These are phyloP conservation scores for Xiphias gladius DNA, from an alignment of 2,113 vertebrate species.

Conservation along the genomic window DNA sequence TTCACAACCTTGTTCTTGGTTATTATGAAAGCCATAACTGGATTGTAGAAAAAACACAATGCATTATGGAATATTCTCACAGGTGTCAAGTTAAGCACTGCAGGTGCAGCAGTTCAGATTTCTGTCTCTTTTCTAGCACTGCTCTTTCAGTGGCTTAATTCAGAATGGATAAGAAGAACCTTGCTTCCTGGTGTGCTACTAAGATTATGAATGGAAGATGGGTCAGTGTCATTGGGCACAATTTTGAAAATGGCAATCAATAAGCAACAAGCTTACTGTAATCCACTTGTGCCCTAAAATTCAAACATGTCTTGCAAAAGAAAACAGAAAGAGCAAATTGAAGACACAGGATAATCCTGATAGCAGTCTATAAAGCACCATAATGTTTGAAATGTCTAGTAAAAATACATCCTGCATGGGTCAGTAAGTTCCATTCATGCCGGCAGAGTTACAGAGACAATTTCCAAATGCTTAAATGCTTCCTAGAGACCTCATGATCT, in stretches of 20 bases:
- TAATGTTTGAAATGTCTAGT: neutral
- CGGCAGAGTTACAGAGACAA: neutral
- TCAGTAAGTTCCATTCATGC: neutral
- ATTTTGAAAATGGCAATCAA: neutral
- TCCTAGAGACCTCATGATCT: neutral
- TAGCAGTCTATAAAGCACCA: neutral
- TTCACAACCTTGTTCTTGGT: slow-evolving; percentile 39
- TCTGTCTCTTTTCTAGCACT: slow-evolving; percentile 29
- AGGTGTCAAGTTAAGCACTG: slow-evolving; percentile 67
- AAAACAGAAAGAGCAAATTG: neutral
- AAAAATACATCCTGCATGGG: neutral
- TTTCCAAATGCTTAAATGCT: neutral
- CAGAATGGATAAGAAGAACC: neutral
- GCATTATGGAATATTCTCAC: slow-evolving; percentile 59
- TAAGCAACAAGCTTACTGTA: neutral
- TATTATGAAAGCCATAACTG: slow-evolving; percentile 20
- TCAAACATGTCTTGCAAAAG: neutral
- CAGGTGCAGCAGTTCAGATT: slow-evolving; percentile 67
- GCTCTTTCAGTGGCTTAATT: slow-evolving; percentile 15
- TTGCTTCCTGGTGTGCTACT: neutral
- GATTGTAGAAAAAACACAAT: slow-evolving; percentile 41
- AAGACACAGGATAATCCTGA: neutral
- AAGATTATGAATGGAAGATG: neutral
- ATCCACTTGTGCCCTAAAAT: neutral
- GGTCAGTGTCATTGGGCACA: neutral